A percentile compares a stretch with the other conserved stretches of the same genome.
Conservation (phyloP, 2,888 invertebrate genomes). For the Agrochola macilenta region DNA sequence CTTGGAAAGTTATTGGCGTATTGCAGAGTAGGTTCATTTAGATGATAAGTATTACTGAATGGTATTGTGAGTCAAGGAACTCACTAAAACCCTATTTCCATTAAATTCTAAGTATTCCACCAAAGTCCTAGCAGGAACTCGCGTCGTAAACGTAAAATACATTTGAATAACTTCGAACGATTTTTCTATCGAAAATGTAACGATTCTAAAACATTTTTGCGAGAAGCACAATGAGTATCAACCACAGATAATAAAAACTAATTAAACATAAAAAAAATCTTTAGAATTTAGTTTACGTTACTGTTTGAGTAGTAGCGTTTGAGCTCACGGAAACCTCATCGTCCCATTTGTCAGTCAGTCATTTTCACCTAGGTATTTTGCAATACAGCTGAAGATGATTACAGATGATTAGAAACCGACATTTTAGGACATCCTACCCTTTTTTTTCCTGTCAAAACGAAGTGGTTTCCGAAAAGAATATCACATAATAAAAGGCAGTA, state of each 20-base stretch:
- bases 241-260: background rate
- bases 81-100: background rate
- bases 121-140: background rate
- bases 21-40: background rate
- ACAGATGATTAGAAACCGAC: background rate
- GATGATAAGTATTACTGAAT: background rate
- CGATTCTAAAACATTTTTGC: too few relatives aligned
- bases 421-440: too few relatives aligned
- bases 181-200: background rate
- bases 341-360: background rate
- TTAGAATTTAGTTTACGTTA: too few relatives aligned
- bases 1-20: background rate
- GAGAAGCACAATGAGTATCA: background rate
- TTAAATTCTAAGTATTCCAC: background rate
- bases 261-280: background rate
- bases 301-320: too few relatives aligned
- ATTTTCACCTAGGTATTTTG: too few relatives aligned
- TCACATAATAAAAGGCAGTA: slow-evolving; percentile 15
- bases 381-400: background rate
- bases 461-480: background rate
- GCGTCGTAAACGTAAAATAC: too few relatives aligned
- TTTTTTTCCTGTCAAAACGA: background rate
- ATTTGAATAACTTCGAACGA: too few relatives aligned
- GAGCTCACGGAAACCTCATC: background rate
- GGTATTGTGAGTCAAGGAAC: too few relatives aligned